Evolutionary conservation across 2,888 invertebrate genomes (phyloP).

Genomic region (Balanococcus diminutus): DNA sequence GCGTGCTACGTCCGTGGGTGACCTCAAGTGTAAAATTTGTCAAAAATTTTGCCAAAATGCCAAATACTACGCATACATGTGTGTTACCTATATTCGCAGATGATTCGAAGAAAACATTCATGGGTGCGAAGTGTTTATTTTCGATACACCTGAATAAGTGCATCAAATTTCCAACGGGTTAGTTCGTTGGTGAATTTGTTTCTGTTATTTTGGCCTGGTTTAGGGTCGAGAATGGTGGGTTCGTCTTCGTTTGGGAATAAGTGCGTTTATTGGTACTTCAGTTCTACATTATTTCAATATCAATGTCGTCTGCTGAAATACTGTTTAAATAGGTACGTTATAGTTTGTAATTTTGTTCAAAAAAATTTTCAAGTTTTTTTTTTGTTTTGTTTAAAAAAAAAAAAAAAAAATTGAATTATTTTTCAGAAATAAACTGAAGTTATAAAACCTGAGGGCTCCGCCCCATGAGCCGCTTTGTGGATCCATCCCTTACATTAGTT

Average conservation of each 20-base stretch:
- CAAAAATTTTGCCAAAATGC: not conserved
- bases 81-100: not conserved
- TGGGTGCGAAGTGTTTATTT: constrained; percentile 2
- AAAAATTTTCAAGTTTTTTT: too few species aligned
- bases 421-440: too few species aligned
- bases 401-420: too few species aligned
- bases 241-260: not conserved
- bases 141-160: not conserved
- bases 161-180: not conserved
- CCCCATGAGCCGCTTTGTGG: too few species aligned
- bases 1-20: not conserved
- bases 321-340: too few species aligned
- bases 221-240: not conserved
- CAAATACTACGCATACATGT: not conserved
- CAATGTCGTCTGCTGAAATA: too few species aligned
- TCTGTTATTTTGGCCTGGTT: not conserved
- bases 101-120: not conserved
- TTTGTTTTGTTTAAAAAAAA: too few species aligned
- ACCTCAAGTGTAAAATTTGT: not conserved
- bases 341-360: too few species aligned
- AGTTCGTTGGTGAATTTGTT: not conserved
- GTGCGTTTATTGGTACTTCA: too few species aligned
- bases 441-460: too few species aligned
- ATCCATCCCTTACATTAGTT: too few species aligned
- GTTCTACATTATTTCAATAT: too few species aligned